phyloP scores from a whole-genome alignment of 2,888 invertebrate species.

The Danaus chrysippus region DNA sequence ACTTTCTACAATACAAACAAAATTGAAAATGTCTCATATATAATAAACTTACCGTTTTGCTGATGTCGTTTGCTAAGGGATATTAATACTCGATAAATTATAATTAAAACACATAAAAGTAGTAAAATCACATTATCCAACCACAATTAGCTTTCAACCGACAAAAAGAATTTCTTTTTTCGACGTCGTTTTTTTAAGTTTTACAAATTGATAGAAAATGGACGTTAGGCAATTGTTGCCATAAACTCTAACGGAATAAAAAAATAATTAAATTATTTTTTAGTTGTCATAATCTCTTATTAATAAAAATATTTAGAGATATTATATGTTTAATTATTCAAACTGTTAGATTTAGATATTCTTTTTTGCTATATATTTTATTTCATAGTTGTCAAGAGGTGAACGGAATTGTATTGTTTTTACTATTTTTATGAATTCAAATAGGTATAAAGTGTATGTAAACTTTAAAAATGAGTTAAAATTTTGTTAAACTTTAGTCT shows the following conservation, averaged over 20 bases:
- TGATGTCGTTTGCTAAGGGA: constrained; percentile 40
- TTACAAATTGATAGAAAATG: constrained; percentile 67
- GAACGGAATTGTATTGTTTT: too few species aligned
- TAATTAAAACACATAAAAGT: constrained; percentile 46
- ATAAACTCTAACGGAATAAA: constrained; percentile 19
- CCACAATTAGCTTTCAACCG: constrained; percentile 50
- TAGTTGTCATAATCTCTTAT: too few species aligned
- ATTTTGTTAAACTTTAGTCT: too few species aligned
- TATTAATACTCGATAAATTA: constrained; percentile 45
- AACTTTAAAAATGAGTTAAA: too few species aligned
- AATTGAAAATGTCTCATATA: constrained; percentile 51
- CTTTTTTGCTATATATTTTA: too few species aligned
- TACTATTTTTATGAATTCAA: too few species aligned
- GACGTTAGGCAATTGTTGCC: constrained; percentile 58
- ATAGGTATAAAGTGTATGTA: too few species aligned
- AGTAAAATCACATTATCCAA: constrained; percentile 62
- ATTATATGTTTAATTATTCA: too few species aligned
- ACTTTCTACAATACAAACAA: constrained; percentile 75
- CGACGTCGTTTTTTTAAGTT: constrained; percentile 69
- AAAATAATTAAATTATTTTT: not conserved
- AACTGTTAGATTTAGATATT: too few species aligned
- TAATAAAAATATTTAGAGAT: too few species aligned
- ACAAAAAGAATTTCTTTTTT: constrained; percentile 57
- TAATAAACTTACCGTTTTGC: constrained; percentile 66
- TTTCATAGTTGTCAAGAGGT: too few species aligned